Base-by-base conservation (phyloP, 2,888 invertebrate species). In the Philonicus albiceps region DNA sequence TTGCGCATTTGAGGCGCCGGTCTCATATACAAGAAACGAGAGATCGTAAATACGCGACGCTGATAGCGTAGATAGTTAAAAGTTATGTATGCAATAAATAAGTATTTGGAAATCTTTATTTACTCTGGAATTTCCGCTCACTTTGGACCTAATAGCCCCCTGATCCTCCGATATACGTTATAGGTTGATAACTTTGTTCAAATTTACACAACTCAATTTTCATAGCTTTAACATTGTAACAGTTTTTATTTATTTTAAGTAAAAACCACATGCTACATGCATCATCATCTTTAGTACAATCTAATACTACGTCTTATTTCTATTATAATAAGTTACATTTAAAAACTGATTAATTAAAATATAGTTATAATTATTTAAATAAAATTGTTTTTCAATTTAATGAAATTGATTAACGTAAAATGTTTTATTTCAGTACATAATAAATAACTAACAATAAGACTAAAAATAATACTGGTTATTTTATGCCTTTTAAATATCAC, bases 381-480 rank as follows among this genome's bases (percentile, higher is more conserved):
- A 49, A n/a, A n/a, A n/a, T 19, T 49, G 16, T 49, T 49, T n/a
- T n/a, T n/a, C 1, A 49, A n/a, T n/a, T 49, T n/a, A n/a, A 49
- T 5, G 16, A n/a, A 49, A 49, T n/a, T 11, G 37, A 49, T 49
- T 49, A 49, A 49, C 16, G 49, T 49, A 49, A 16, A n/a, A 6
- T 49, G 49, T 16, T 49, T 11, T 49, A 22, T 22, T 37, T 73
- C 19, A n/a, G 5, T 30, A 3, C 3, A n/a, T 73, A 73, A 31
- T 19, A 73, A 37, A 37, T 34, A 34, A 76, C 37, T 76, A 37
- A n/a, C n/a, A n/a, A n/a, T n/a, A n/a, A 76, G 1, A 4, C 13
- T 11, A 22, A 83, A n/a, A 72, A 34, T 83, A 83, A 85, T 85
- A 83, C 84, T 55, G 73, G 11, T 27, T 19, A 72, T 3, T 72